Base-by-base conservation (phyloP, 2,888 invertebrate species). In the Zootermopsis nevadensis region DNA sequence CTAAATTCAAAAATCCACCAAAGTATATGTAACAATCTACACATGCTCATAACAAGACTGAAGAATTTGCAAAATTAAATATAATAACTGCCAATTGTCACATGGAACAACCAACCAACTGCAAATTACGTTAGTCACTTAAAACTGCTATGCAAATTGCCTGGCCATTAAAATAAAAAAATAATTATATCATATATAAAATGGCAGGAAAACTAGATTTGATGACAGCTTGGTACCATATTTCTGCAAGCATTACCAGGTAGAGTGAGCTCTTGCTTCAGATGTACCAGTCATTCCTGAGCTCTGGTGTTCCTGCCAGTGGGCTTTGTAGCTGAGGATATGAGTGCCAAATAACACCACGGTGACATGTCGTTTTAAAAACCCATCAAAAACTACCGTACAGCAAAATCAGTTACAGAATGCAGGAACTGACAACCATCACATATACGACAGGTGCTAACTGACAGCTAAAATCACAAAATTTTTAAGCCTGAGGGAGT, bases 281-380 rank as follows among this genome's bases (percentile, higher is more conserved):
- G 38, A 22, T 42, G 42, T 42, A 76, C 48, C 76, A 77, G 38
- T 79, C 79, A 77, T 55, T 77, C 77, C 53, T 19, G 31, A 35
- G 27, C n/a, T 74, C 82, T 82, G 76, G 76, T 82, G 82, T 82
- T 76, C 74, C 82, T 82, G 82, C 82, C 74, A 76, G 76, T 82
- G 82, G 82, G 82, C 82, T 79, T 48, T 38, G 53, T 82, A 82
- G 74, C 82, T 76, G 82, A 79, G 79, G 60, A 83, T 83, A 77
- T 82, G 81, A 84, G 84, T 84, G 84, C 84, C 84, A 81, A 81
- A 80, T 81, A 83, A 84, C 84, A 84, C 84, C 84, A 83, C 83
- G 80, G 84, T 84, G 84, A 82, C 83, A 81, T 83, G 79, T 83
- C 82, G 77, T 83, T 83, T 84, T 82, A 80, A 84, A 84, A 84